Percentiles rank a stretch among this genome's conserved stretches.
These are phyloP conservation scores for Corythornis madagascariensis DNA, from an alignment of 2,113 vertebrate genomes.

Conservation along the genomic window DNA sequence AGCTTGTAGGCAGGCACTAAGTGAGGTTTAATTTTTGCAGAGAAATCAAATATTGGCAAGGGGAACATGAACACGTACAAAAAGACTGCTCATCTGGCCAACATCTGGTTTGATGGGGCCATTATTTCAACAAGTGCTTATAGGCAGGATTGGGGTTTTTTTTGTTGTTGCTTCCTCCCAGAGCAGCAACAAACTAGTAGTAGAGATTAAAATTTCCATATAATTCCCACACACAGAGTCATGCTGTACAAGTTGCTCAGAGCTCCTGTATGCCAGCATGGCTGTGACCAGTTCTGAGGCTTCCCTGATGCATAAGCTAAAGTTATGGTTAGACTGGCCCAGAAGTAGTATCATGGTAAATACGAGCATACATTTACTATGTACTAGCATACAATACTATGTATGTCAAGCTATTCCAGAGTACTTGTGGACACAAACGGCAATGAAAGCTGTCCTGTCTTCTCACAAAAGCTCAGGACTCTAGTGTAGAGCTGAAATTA, in stretches of 20 bases:
- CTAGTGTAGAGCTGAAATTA: not conserved
- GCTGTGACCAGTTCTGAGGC: not conserved
- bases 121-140: slow-evolving; percentile 55
- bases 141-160: not conserved
- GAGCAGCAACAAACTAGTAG: slow-evolving; percentile 42
- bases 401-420: not conserved
- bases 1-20: not conserved
- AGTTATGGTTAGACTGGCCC: not conserved
- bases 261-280: not conserved
- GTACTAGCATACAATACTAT: too few relatives aligned
- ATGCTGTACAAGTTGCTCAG: not conserved
- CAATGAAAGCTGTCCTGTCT: not conserved
- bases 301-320: not conserved
- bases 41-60: slow-evolving; percentile 50
- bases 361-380: not conserved
- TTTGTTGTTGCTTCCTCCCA: slow-evolving; percentile 51
- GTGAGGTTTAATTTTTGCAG: not conserved
- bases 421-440: rapidly evolving
- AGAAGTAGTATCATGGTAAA: not conserved
- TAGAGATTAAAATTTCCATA: slow-evolving; percentile 32
- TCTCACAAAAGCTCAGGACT: not conserved
- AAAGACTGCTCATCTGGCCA: slow-evolving; percentile 41
- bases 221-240: not conserved
- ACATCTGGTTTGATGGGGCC: slow-evolving; percentile 15
- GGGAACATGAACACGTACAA: not conserved